These are phyloP conservation scores for Sisyra nigra DNA, from an alignment of 2,888 invertebrate species.

Conservation along the genomic window DNA sequence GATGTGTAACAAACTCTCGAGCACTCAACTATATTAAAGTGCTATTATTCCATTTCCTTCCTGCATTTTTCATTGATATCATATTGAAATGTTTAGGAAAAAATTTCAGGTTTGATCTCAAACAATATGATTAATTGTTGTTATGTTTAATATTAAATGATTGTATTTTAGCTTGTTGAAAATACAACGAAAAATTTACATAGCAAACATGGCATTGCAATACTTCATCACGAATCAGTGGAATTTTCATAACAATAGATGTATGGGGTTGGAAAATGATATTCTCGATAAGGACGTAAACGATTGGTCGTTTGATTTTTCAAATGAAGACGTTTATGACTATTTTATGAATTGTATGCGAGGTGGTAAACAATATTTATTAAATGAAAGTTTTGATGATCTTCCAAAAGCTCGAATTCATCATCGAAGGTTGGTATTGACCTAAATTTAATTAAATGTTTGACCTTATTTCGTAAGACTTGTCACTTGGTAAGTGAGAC, in stretches of 20 bases:
- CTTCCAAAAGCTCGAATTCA: constrained; percentile 35
- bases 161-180: constrained; percentile 46
- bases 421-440: constrained; percentile 28
- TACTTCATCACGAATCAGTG: constrained; percentile 66
- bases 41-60: constrained; percentile 57
- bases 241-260: constrained; percentile 52
- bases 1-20: constrained; percentile 38
- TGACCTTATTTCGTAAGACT: too few relatives aligned
- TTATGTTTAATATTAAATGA: constrained; percentile 7
- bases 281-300: constrained; percentile 32
- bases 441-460: too few relatives aligned
- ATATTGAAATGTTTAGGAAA: constrained; percentile 45
- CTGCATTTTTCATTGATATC: constrained; percentile 60
- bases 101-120: constrained; percentile 47
- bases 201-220: constrained; percentile 50
- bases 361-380: constrained; percentile 45
- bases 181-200: constrained; percentile 66
- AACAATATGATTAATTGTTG: constrained; percentile 16
- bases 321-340: constrained; percentile 31
- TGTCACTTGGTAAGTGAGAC: too few relatives aligned
- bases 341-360: constrained; percentile 36
- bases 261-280: constrained; percentile 32
- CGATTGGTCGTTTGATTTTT: constrained; percentile 41
- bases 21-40: constrained; percentile 48
- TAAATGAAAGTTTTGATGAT: constrained; percentile 46